Conservation (phyloP, 2,113 vertebrate species). For the Engystomops pustulosus region DNA sequence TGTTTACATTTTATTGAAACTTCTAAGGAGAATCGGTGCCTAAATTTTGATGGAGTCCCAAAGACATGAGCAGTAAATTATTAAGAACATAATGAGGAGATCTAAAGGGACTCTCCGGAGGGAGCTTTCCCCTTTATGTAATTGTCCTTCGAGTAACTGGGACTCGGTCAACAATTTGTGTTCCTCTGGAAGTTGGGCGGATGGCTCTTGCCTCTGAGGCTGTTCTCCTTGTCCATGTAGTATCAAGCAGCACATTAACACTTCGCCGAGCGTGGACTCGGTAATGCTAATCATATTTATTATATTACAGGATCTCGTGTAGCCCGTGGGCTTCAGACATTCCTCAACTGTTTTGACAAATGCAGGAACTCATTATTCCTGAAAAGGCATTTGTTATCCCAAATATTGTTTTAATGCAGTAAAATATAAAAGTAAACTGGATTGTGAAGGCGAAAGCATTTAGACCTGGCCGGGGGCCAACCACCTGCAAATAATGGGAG, state of each 20-base stretch:
- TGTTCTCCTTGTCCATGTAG: slow-evolving; percentile 13
- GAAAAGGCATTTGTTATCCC: slow-evolving; percentile 41
- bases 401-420: slow-evolving; percentile 47
- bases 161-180: neutral
- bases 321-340: slow-evolving; percentile 35
- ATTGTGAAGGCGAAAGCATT: slow-evolving; percentile 29
- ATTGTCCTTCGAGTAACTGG: neutral
- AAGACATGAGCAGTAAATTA: too few relatives aligned
- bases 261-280: slow-evolving; percentile 11
- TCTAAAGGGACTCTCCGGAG: neutral
- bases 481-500: slow-evolving; percentile 33
- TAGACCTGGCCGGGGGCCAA: slow-evolving; percentile 5
- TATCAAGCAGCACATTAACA: slow-evolving; percentile 35
- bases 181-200: neutral
- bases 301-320: slow-evolving; percentile 19
- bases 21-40: too few relatives aligned
- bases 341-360: slow-evolving; percentile 39
- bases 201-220: slow-evolving; percentile 15
- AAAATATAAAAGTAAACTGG: slow-evolving; percentile 39
- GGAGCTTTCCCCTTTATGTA: neutral
- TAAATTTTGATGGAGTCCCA: too few relatives aligned
- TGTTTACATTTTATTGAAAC: too few relatives aligned
- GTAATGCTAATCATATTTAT: slow-evolving; percentile 37
- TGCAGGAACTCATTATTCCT: slow-evolving; percentile 40
- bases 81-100: too few relatives aligned